Evolutionary conservation across 2,888 invertebrate genomes (phyloP).

Genomic region (Syritta pipiens): DNA sequence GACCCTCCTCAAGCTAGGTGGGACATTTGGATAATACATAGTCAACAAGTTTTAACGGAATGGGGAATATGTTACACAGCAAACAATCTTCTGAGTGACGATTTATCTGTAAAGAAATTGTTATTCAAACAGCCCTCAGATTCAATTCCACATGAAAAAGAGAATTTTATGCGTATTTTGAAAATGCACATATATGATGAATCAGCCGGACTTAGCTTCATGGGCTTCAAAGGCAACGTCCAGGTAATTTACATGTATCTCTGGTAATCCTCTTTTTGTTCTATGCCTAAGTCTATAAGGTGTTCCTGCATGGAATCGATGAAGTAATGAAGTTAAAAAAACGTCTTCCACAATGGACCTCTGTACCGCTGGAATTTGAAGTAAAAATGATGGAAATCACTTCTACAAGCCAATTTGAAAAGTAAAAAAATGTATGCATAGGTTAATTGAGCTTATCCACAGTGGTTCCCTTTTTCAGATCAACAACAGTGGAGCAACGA

Average conservation of each 20-base stretch:
- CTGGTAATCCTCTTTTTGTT: neutral
- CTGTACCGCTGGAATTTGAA: slow-evolving; percentile 72
- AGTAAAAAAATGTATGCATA: slow-evolving; percentile 62
- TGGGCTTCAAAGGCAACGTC: slow-evolving; percentile 73
- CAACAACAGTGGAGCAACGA: slow-evolving; percentile 74
- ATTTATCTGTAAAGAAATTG: slow-evolving; percentile 74
- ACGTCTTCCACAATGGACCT: slow-evolving; percentile 71
- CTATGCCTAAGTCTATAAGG: slow-evolving; percentile 67
- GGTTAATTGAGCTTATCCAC: neutral
- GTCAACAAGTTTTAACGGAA: slow-evolving; percentile 77
- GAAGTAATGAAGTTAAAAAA: slow-evolving; percentile 76
- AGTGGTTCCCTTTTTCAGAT: slow-evolving; percentile 65
- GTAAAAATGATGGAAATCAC: slow-evolving; percentile 73
- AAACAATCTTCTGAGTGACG: slow-evolving; percentile 72
- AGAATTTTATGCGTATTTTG: slow-evolving; percentile 54
- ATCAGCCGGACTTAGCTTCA: slow-evolving; percentile 73
- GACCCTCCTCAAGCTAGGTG: neutral
- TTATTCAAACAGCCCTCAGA: slow-evolving; percentile 73
- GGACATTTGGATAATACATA: neutral
- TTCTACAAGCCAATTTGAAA: slow-evolving; percentile 73
- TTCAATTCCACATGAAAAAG: slow-evolving; percentile 1
- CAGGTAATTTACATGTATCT: slow-evolving; percentile 69
- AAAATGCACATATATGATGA: slow-evolving; percentile 74
- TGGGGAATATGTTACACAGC: slow-evolving; percentile 77
- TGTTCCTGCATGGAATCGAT: slow-evolving; percentile 75